Evolutionary conservation across 1,140 invertebrate species (phyloP).

Genomic region (Lordiphosa mommai): DNA sequence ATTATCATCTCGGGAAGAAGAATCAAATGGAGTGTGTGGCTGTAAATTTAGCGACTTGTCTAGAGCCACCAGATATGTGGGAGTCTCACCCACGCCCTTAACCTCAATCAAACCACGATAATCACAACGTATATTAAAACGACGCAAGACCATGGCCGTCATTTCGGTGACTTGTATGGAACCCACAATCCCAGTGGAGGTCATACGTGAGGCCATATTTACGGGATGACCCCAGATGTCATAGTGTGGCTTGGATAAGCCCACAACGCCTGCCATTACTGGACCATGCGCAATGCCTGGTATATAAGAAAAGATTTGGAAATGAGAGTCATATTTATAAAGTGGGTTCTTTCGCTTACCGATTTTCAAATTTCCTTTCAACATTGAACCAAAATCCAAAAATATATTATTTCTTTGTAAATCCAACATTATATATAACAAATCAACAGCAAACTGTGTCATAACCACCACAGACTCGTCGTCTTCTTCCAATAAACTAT

Average conservation of each 20-base stretch:
- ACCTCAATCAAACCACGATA: constrained; percentile 85
- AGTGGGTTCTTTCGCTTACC: no score
- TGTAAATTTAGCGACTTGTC: constrained; percentile 82
- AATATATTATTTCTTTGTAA: constrained; percentile 8
- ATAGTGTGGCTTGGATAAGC: constrained; percentile 88
- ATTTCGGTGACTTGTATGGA: constrained; percentile 88
- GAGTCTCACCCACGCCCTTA: constrained; percentile 86
- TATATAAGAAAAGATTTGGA: not conserved
- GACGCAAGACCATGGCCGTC: constrained; percentile 86
- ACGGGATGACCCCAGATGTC: constrained; percentile 96
- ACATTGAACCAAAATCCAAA: not conserved
- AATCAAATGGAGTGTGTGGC: not conserved
- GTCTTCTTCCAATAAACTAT: not conserved
- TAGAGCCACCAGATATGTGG: constrained; percentile 86
- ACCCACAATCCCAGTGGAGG: constrained; percentile 86
- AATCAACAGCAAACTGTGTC: constrained; percentile 27
- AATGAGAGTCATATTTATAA: no score
- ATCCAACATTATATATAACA: constrained; percentile 28
- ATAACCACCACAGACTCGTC: constrained; percentile 22
- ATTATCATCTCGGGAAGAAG: not conserved
- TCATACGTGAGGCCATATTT: constrained; percentile 95
- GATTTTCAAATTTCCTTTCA: constrained; percentile 24
- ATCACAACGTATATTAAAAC: constrained; percentile 84
- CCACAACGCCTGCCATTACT: constrained; percentile 93
- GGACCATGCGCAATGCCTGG: constrained; percentile 88